Evolutionary conservation across 2,113 vertebrate genomes (phyloP).

Genomic region (Nothobranchius kuhntae): DNA sequence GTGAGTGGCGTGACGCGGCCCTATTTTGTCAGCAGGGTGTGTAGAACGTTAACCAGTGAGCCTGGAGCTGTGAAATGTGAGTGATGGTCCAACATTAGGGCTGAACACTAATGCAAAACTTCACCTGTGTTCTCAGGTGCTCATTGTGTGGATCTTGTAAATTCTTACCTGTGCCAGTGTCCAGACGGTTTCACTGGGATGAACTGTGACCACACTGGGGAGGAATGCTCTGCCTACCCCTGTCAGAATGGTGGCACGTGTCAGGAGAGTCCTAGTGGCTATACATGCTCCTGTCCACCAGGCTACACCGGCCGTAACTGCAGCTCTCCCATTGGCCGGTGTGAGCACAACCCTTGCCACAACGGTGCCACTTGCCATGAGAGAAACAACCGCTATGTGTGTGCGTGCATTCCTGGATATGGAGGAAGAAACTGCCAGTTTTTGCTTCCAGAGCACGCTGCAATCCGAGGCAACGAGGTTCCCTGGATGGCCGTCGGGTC

Average conservation of each 20-base stretch:
- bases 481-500: slow-evolving; percentile 95
- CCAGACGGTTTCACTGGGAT: slow-evolving; percentile 89
- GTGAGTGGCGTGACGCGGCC: slow-evolving; percentile 69
- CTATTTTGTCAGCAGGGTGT: not conserved
- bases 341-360: slow-evolving; percentile 93
- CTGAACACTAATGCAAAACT: not conserved
- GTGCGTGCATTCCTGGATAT: slow-evolving; percentile 90
- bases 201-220: slow-evolving; percentile 86
- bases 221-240: slow-evolving; percentile 87
- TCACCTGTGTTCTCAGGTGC: slow-evolving; percentile 80
- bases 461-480: slow-evolving; percentile 76
- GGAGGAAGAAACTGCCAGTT: slow-evolving; percentile 97
- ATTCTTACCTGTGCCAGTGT: slow-evolving; percentile 93
- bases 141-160: slow-evolving; percentile 90
- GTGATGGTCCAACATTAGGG: not conserved
- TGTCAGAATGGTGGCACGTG: slow-evolving; percentile 93
- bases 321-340: slow-evolving; percentile 88
- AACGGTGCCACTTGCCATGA: slow-evolving; percentile 97
- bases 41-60: not conserved
- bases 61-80: not conserved
- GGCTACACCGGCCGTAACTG: slow-evolving; percentile 96
- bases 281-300: slow-evolving; percentile 90
- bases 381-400: slow-evolving; percentile 89
- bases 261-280: slow-evolving; percentile 86
- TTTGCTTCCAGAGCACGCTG: slow-evolving; percentile 86